These are phyloP conservation scores for Aelia acuminata DNA, from an alignment of 2,888 invertebrate species.

Conservation along the genomic window DNA sequence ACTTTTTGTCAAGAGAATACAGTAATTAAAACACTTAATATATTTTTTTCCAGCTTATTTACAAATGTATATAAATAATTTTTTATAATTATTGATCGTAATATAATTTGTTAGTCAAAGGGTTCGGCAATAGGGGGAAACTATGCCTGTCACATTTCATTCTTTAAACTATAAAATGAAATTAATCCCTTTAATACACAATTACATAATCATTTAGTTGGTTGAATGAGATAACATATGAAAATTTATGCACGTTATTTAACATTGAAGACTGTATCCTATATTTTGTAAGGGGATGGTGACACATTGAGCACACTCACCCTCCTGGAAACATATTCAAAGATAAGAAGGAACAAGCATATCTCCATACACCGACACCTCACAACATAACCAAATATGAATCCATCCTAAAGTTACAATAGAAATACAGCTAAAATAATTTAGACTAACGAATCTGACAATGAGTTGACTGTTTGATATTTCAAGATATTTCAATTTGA, in stretches of 20 bases:
- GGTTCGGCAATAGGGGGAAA: too few relatives aligned
- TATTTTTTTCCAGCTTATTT: too few relatives aligned
- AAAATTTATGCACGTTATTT: neutral
- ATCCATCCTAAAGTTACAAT: neutral
- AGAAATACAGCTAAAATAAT: neutral
- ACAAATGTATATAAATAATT: too few relatives aligned
- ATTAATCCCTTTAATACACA: neutral
- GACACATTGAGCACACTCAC: neutral
- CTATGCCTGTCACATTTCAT: too few relatives aligned
- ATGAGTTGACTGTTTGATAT: neutral
- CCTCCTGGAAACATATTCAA: constrained; percentile 15
- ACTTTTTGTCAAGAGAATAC: too few relatives aligned
- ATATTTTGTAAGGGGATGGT: constrained; percentile 9
- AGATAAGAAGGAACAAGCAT: constrained; percentile 31
- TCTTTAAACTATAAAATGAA: neutral
- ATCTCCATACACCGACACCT: neutral
- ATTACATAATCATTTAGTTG: neutral
- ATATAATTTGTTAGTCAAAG: too few relatives aligned
- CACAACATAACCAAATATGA: neutral
- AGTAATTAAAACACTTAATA: too few relatives aligned
- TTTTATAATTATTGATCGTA: too few relatives aligned
- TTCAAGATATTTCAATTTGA: too few relatives aligned
- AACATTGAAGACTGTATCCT: constrained; percentile 25
- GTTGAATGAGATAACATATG: neutral
- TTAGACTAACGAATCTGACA: neutral